Base-by-base conservation (phyloP, 1,140 invertebrate genomes). In the Drosophila grimshawi region DNA sequence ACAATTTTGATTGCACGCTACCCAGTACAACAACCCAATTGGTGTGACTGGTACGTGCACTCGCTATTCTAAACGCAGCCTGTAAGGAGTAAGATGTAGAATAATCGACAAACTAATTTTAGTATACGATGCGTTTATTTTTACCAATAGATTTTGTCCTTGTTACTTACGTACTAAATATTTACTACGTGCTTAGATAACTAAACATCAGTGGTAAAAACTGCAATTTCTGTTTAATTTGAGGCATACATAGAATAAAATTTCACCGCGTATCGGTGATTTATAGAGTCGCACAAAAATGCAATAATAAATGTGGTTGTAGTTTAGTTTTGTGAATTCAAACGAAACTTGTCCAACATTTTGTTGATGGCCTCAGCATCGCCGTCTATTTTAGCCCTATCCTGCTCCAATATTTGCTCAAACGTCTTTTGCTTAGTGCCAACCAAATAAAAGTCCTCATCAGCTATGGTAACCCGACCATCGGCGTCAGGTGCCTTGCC, bases 381-480 rank as follows among this genome's bases (percentile, higher is more conserved):
- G 11, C 90, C 90, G 8, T 92, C 76, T 43, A 92, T 71, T 53
- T 81, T 62, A 11, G 79, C 90, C 56, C 77, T 92, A 0, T 92
- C 74, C 73, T 78, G 66, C 59, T 80, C 55, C 41, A 92, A 5
- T 6, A 92, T 68, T 39, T 82, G 69, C 59, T 92, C 90, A 53
- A 92, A 92, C 11, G 78, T 83, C 27, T 66, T 79, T 45, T 89
- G 74, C 45, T 92, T 91, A 4, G 83, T 91, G 27, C 90, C 90
- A 4, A 92, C 81, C 69, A 92, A 57, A 64, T 79, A 92, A 56
- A 92, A 92, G 52, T 92, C 81, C 32, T 92, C 90, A 76, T 92
- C 90, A 2, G 83, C 66, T 56, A 92, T 86, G 4, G 90, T 92
- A 1, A 92, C 67, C 30, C 78, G 79, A 2, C 75, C 90, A 75